Evolutionary conservation across 1,140 invertebrate genomes (phyloP), one percentile per base, ranked within the genome.

Genomic region (Saccostrea cuccullata): DNA sequence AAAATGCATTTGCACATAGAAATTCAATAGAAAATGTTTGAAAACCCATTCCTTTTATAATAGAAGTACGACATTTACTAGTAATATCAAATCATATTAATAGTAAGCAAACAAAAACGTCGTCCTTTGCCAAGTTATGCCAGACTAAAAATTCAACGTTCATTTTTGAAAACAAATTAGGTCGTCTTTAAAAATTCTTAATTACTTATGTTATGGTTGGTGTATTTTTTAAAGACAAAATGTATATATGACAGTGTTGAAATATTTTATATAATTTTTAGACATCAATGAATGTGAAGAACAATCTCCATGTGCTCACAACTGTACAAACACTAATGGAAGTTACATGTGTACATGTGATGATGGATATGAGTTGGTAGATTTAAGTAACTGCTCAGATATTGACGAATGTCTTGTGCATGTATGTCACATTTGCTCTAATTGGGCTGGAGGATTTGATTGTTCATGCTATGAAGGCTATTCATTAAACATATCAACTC

Each of bases 321-420:
- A 15, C 11, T 94, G 93, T 87, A 87, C 30, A 13, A 94, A 94
- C 90, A 91, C 87, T 4, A 15, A 84, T 40, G 93, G 93, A 12
- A 90, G 86, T 55, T 93, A 89, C 56, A 11, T 77, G 1, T 94
- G 93, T 82, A 85, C 70, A 11, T 94, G 93, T 89, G 77, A 87
- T 13, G 58, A 20, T 30, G 92, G 93, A 3, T 94, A 92, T 84
- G 6, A 11, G 5, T 84, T 90, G 0, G 82, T 55, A 0, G 88
- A 89, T 4, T 89, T 90, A 20, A 82, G 15, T 55, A 83, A 12
- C 15, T 89, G 88, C 83, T 20, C 40, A 55, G 87, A 70, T 70
- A 60, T 40, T 55, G 26, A 84, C 26, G 87, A 87, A 36, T 87
- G 86, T 12, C 0, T 67, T 15, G 58, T 13, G 12, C 40, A 60